Evolutionary conservation across 2,888 invertebrate genomes (phyloP).

Genomic region (Lissocephala sabroskyi): DNA sequence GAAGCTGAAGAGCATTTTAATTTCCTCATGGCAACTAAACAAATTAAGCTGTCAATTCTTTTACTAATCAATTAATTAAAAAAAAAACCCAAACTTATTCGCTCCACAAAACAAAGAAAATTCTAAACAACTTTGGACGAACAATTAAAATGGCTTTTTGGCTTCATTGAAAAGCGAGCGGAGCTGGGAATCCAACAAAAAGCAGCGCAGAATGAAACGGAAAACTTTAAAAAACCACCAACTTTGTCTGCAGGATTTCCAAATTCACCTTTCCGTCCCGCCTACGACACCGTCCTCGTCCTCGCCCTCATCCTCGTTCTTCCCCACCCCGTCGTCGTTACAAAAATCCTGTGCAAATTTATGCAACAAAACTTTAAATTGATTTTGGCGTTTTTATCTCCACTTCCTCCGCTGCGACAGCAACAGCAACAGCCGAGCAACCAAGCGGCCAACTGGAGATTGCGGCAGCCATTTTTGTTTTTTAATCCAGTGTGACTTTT

Average conservation of each 20-base stretch:
- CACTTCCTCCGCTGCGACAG: neutral
- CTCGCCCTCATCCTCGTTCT: neutral
- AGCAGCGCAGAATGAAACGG: neutral
- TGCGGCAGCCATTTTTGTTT: slow-evolving; percentile 24
- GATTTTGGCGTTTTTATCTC: slow-evolving; percentile 38
- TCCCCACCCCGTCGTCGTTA: slow-evolving; percentile 11
- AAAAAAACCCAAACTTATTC: slow-evolving; percentile 3
- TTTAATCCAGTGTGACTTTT: slow-evolving; percentile 59
- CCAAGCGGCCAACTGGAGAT: neutral
- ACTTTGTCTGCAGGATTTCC: slow-evolving; percentile 25
- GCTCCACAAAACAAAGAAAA: neutral
- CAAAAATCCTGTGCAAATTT: slow-evolving; percentile 50
- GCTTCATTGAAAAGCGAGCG: slow-evolving; percentile 20
- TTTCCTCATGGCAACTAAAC: too few relatives aligned
- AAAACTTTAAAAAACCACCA: slow-evolving; percentile 24
- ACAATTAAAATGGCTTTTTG: slow-evolving; percentile 36
- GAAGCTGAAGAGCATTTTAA: too few relatives aligned
- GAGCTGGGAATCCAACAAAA: neutral
- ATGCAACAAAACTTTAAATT: slow-evolving; percentile 59
- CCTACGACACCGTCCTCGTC: neutral
- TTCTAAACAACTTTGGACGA: slow-evolving; percentile 22
- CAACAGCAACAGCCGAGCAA: neutral
- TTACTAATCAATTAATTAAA: slow-evolving; percentile 48
- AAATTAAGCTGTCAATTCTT: slow-evolving; percentile 33
- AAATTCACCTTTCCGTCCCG: too few relatives aligned